Evolutionary conservation across 2,888 invertebrate species (phyloP), one percentile per base, ranked within the genome.

Genomic region (Cactoblastis cactorum): DNA sequence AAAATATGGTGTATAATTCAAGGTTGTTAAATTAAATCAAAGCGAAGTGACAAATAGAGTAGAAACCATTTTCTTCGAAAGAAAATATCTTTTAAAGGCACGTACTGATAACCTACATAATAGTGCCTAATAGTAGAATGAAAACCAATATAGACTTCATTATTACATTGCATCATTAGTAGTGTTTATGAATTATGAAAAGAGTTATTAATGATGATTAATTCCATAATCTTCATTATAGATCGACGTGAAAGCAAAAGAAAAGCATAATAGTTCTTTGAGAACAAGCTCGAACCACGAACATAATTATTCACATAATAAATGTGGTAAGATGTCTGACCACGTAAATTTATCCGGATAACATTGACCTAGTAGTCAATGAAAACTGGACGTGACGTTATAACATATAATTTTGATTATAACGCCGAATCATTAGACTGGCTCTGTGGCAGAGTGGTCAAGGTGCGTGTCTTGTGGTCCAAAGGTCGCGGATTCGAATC

Each of bases 301-400:
- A 46, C 19, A 35, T 34, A 0, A 22, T 14, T 14, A 35, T 35
- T 34, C 45, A 46, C 12, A 34, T 33, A 34, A 38, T 28, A 47
- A 47, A 15, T 48, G 15, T 39, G 39, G 28, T 39, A 39, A 49
- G 5, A 18, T 49, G 28, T 24, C 24, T n/a, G 32, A 39, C 28
- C 32, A 14, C 12, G 53, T 48, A 55, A 50, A 52, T 45, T 51
- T 54, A 50, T 54, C 56, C 53, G 54, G 56, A 46, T 55, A 34
- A 54, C 62, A 58, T 59, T 63, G 61, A 59, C 58, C 62, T 45
- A 59, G 52, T 61, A 54, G 43, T 56, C 49, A 32, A 32, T 48
- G 37, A 48, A 53, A 47, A 49, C 53, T 33, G 39, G 51, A 48
- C 53, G 54, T 53, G 45, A 37, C 28, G 35, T 43, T 49, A 17